phyloP scores from a whole-genome alignment of 2,113 vertebrate species.

The Addax nasomaculatus region DNA sequence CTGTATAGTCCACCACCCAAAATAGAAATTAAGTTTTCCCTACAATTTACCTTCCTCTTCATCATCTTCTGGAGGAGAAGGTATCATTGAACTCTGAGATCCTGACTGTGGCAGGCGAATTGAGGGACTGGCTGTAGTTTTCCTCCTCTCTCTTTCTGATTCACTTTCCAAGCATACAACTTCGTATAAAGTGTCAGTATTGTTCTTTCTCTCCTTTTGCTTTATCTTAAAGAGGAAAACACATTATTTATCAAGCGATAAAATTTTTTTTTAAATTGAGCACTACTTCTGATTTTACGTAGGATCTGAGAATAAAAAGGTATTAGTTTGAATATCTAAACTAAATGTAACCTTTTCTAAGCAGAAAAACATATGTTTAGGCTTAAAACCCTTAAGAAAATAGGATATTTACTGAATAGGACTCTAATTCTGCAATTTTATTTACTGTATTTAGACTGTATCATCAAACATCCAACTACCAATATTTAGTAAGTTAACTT shows the following conservation, averaged over 20 bases:
- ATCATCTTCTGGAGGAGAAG: conserved; percentile 97
- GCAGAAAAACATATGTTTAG: not conserved
- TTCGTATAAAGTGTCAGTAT: conserved; percentile 93
- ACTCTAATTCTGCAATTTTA: not conserved
- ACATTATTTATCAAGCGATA: not conserved
- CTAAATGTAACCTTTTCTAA: conserved; percentile 1
- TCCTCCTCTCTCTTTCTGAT: conserved; percentile 91
- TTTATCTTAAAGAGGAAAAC: conserved; percentile 83
- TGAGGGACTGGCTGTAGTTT: conserved; percentile 94
- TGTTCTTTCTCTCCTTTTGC: conserved; percentile 94
- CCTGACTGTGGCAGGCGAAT: conserved; percentile 84
- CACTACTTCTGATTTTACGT: not conserved
- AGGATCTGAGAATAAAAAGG: not conserved
- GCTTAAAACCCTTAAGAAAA: conserved; percentile 27
- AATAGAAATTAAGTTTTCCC: not conserved
- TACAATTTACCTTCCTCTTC: conserved; percentile 93
- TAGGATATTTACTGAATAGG: not conserved
- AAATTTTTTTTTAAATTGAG: not conserved
- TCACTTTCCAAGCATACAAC: conserved; percentile 97
- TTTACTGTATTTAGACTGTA: not conserved
- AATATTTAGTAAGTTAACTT: not conserved
- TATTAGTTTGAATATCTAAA: not conserved
- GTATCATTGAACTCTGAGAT: conserved; percentile 88
- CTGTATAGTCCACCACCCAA: not conserved
- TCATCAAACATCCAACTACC: not conserved